A percentile compares a stretch with the other conserved stretches of the same genome.
Evolutionary conservation across 1,140 invertebrate genomes (phyloP).

Genomic region (Leptonema lineaticorne): DNA sequence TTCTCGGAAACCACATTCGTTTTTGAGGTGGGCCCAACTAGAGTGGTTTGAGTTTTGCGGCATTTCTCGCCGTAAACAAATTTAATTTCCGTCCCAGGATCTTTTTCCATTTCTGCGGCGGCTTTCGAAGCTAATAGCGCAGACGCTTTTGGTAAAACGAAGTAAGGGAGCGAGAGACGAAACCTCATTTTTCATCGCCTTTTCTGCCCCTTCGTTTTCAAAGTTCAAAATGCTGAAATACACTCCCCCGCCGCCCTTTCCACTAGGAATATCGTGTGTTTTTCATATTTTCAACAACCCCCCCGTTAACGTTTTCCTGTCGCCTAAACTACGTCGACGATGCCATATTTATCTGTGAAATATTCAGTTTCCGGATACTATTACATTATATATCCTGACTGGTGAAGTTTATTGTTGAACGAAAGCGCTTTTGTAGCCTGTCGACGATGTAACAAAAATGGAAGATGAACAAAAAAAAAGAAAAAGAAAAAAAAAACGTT

Average conservation of each 20-base stretch:
- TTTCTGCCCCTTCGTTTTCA: background rate
- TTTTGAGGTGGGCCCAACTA: background rate
- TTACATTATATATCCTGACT: conserved; percentile 10
- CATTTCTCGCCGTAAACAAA: conserved; percentile 21
- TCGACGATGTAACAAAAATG: background rate
- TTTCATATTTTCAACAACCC: background rate
- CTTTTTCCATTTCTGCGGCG: conserved; percentile 22
- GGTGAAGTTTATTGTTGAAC: background rate
- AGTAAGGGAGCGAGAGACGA: no score
- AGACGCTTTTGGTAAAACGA: no score
- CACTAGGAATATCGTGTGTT: background rate
- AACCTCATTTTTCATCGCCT: conserved; percentile 26
- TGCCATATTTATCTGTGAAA: background rate
- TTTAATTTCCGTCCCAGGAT: conserved; percentile 26
- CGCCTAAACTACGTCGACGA: background rate
- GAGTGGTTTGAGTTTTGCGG: background rate
- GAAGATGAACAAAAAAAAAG: no score
- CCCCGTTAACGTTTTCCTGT: background rate
- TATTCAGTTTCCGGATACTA: conserved; percentile 8
- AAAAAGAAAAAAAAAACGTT: background rate
- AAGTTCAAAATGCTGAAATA: no score
- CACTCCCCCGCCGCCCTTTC: no score
- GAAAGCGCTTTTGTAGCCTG: background rate
- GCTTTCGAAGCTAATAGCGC: conserved; percentile 20
- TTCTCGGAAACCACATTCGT: background rate